Evolutionary conservation across 1,140 invertebrate genomes (phyloP), one percentile per base, ranked within the genome.

Genomic region (Drosophila subobscura): DNA sequence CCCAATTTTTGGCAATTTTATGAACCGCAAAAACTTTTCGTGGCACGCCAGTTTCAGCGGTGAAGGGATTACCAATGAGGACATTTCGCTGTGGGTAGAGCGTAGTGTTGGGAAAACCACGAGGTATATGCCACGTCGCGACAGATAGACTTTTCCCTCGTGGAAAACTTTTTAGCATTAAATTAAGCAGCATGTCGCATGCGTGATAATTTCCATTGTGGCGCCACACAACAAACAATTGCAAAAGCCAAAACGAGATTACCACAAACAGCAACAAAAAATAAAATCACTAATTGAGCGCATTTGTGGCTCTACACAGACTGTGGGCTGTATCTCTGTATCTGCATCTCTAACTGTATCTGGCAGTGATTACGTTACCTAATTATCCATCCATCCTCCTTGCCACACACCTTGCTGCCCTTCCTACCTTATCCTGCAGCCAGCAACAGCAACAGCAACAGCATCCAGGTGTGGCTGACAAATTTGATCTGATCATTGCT

Each of bases 21-120:
- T 77, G 79, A 85, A 72, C 77, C 77, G 50, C 81, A 76, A 68
- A 68, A 85, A 85, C 29, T 77, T 77, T 70, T 73, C 51, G 16
- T 51, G 49, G 54, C 42, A 40, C 22, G 7, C 7, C 7, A 16
- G 23, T 16, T 45, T 23, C 6, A 16, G 44, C 20, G 14, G 47
- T 25, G 33, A 45, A 50, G 29, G 29, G 29, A 23, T 52, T n/a
- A 51, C 22, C 22, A 44, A 46, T 57, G 33, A 10, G 7, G 54
- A 7, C 46, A 61, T 72, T 67, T 61, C n/a, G n/a, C n/a, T n/a
- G n/a, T n/a, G n/a, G 58, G 55, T 29, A 58, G 67, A 42, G 42
- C 41, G 51, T 37, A n/a, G n/a, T n/a, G n/a, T n/a, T n/a, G n/a
- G n/a, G n/a, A n/a, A n/a, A n/a, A n/a, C n/a, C n/a, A n/a, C n/a